Percentiles rank a stretch among this genome's conserved stretches.
phyloP scores from a whole-genome alignment of 2,797 vertebrate species.

The Pteropus rufus region DNA sequence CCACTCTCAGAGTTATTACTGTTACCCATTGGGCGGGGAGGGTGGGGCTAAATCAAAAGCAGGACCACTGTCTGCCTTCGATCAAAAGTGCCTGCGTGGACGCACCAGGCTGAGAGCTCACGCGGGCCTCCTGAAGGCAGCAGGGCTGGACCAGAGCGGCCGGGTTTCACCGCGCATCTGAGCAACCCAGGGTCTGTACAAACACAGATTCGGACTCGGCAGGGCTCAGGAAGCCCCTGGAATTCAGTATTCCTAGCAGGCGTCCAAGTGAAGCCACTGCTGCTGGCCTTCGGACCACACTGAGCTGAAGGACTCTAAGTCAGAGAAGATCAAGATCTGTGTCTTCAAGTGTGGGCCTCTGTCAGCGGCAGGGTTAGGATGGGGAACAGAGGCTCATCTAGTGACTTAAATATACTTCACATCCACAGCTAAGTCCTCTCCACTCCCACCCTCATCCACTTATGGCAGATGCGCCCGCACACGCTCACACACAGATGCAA shows the following conservation, averaged over 20 bases:
- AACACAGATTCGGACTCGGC: background rate
- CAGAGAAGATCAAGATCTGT: background rate
- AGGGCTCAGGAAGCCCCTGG: background rate
- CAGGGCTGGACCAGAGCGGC: background rate
- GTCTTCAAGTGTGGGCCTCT: background rate
- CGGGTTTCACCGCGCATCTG: background rate
- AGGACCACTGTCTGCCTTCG: background rate
- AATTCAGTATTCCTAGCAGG: background rate
- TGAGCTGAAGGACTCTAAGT: background rate
- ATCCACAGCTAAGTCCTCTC: background rate
- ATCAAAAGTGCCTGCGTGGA: background rate
- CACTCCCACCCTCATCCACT: background rate
- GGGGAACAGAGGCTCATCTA: background rate
- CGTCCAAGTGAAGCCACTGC: background rate
- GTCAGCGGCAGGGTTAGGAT: background rate
- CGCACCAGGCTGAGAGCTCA: background rate
- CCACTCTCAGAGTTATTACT: background rate
- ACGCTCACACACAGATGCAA: background rate
- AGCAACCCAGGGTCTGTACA: background rate
- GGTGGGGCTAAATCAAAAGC: background rate
- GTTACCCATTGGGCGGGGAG: background rate
- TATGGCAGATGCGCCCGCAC: background rate
- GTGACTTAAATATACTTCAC: background rate
- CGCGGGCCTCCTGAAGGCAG: background rate
- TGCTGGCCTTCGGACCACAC: background rate